Evolutionary conservation across 2,113 vertebrate species (phyloP), one percentile per base, ranked within the genome.

Genomic region (Cacatua alba): DNA sequence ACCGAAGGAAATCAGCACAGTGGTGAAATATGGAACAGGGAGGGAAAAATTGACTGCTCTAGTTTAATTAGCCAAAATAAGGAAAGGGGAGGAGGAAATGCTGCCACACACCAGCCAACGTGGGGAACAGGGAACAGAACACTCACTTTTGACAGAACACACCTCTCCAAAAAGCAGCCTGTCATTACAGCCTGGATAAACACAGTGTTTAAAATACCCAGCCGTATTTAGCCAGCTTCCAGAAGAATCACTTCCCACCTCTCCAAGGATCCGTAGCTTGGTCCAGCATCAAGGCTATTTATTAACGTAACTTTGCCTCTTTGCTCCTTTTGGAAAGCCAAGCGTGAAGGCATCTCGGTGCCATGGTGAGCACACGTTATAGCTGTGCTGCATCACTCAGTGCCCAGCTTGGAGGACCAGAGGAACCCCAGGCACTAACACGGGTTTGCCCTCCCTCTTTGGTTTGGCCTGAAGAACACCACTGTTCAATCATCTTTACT

Each of bases 121-220:
- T 11, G 1, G 19, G 25, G 57, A 90, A 48, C 13, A 17, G 63
- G 39, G 62, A 96, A 90, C 55, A 94, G 90, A 93, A 48, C 52
- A 23, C 28, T 95, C 78, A 62, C 69, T 89, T 94, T 89, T 91
- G 80, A 84, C 4, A 16, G 81, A 93, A 88, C 0, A 4, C 35
- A 49, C 76, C 84, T 86, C 84, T 94, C 63, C 11, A 81, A 78
- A 96, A 88, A 65, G 71, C 68, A 95, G 63, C 67, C 26, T 93
- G 60, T 94, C 71, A 92, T 96, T 97, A 90, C 67, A 59, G 51
- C 87, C 80, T 86, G 71, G 76, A 81, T 81, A 88, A 96, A 93
- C 3, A 92, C 31, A 74, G 44, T 21, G 33, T 4, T 75, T 81
- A 51, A 88, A 96, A 86, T 16, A 90, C 25, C 51, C 82, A 18